Evolutionary conservation across 2,888 invertebrate genomes (phyloP).

Genomic region (Peribatodes rhomboidaria): DNA sequence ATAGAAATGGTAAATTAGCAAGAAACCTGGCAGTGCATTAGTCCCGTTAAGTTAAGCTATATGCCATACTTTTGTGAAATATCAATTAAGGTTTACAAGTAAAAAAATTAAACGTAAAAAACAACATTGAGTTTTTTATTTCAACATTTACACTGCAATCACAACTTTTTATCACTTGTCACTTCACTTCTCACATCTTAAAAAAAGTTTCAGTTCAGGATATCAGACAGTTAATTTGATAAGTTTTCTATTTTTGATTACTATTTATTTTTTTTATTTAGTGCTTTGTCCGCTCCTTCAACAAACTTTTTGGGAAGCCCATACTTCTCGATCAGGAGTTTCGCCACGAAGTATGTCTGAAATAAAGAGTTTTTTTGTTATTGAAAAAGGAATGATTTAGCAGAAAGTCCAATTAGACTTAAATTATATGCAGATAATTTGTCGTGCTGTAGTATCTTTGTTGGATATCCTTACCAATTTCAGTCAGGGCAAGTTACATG

Average conservation of each 20-base stretch:
- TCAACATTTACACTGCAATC: slow-evolving; percentile 26
- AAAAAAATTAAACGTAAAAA: slow-evolving; percentile 37
- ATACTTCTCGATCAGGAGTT: slow-evolving; percentile 90
- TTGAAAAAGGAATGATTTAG: background rate
- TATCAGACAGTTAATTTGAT: background rate
- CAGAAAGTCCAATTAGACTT: too few species aligned
- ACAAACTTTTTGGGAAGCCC: slow-evolving; percentile 91
- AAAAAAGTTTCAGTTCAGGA: background rate
- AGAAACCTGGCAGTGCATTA: background rate
- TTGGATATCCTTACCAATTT: too few species aligned
- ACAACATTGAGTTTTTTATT: slow-evolving; percentile 48
- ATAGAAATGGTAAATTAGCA: background rate
- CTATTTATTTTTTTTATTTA: slow-evolving; percentile 87
- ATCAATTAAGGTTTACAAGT: slow-evolving; percentile 34
- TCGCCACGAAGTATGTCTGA: slow-evolving; percentile 81
- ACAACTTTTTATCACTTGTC: slow-evolving; percentile 45
- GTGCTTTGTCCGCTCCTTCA: slow-evolving; percentile 91
- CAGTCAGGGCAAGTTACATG: too few species aligned
- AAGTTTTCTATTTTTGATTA: background rate
- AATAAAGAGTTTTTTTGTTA: slow-evolving; percentile 48
- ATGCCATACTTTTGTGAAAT: slow-evolving; percentile 42
- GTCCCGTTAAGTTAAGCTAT: background rate
- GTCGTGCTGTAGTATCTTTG: too few species aligned
- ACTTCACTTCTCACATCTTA: slow-evolving; percentile 11
- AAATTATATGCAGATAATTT: too few species aligned